These are phyloP conservation scores for Drosophila pegasa DNA, from an alignment of 2,888 invertebrate species.

Conservation along the genomic window DNA sequence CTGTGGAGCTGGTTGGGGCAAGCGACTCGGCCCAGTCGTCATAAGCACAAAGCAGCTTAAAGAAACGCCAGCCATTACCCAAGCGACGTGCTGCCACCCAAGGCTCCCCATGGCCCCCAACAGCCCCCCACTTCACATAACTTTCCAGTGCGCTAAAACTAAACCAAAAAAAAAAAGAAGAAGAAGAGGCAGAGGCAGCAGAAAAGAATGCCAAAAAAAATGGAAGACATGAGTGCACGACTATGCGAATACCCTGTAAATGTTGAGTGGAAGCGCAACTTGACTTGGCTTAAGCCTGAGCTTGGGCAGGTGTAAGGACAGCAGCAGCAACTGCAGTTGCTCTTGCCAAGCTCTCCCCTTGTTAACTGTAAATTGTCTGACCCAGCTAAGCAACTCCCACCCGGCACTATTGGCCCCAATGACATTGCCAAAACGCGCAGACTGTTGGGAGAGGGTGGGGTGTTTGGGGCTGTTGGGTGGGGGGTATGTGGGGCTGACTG, in stretches of 20 bases:
- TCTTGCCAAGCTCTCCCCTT: background rate
- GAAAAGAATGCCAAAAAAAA: background rate
- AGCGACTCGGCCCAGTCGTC: slow-evolving; percentile 45
- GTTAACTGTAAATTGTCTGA: background rate
- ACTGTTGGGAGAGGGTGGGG: background rate
- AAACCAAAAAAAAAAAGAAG: slow-evolving; percentile 29
- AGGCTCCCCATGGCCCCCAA: background rate
- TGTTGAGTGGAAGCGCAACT: background rate
- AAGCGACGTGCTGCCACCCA: background rate
- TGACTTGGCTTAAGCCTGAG: background rate
- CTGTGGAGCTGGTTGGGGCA: too few species aligned
- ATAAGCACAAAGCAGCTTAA: slow-evolving; percentile 50
- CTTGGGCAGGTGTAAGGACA: background rate
- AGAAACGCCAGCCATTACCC: slow-evolving; percentile 15
- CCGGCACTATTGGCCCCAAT: slow-evolving; percentile 60
- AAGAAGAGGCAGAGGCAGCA: background rate
- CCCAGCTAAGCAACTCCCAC: slow-evolving; percentile 10
- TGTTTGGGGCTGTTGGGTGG: background rate
- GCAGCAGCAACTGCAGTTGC: background rate
- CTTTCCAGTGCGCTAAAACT: slow-evolving; percentile 50
- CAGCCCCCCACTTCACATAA: slow-evolving; percentile 11
- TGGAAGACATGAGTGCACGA: background rate
- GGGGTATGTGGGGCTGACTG: background rate
- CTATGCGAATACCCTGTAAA: background rate
- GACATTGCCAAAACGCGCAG: slow-evolving; percentile 60